phyloP scores from a whole-genome alignment of 2,113 vertebrate genomes.

The Notechis scutatus region DNA sequence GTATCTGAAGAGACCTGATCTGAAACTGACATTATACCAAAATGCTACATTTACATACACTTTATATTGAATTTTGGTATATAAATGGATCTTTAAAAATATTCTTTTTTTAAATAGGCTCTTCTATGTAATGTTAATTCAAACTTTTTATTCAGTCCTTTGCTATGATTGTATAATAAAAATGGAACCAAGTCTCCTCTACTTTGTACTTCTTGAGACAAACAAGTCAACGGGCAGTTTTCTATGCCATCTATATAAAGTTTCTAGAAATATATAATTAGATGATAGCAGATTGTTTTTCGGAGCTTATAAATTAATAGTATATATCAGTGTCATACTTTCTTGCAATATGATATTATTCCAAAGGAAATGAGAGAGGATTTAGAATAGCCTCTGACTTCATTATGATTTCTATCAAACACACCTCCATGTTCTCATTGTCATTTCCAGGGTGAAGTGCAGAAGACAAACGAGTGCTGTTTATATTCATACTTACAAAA shows the following conservation, averaged over 20 bases:
- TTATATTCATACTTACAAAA: not conserved
- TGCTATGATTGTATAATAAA: constrained; percentile 37
- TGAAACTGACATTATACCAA: constrained; percentile 61
- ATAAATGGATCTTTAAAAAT: constrained; percentile 28
- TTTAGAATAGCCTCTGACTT: not conserved
- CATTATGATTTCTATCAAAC: constrained; percentile 1
- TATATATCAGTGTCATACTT: constrained; percentile 7
- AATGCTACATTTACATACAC: constrained; percentile 56
- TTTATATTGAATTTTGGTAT: constrained; percentile 55
- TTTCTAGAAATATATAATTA: constrained; percentile 44
- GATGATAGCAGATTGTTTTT: constrained; percentile 52
- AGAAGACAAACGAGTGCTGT: constrained; percentile 1
- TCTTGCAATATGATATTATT: not conserved
- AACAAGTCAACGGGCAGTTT: constrained; percentile 49
- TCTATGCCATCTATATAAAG: constrained; percentile 49
- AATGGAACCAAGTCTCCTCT: constrained; percentile 37
- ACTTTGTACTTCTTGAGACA: constrained; percentile 25
- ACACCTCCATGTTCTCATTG: no score
- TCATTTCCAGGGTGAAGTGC: not conserved
- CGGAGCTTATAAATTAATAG: constrained; percentile 23
- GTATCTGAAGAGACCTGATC: constrained; percentile 52
- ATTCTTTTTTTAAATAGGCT: not conserved
- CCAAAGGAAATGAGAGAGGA: not conserved
- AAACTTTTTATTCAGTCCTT: constrained; percentile 25
- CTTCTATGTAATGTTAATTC: constrained; percentile 2